Base-by-base conservation (phyloP, 1,140 invertebrate genomes). In the Caerostris extrusa region DNA sequence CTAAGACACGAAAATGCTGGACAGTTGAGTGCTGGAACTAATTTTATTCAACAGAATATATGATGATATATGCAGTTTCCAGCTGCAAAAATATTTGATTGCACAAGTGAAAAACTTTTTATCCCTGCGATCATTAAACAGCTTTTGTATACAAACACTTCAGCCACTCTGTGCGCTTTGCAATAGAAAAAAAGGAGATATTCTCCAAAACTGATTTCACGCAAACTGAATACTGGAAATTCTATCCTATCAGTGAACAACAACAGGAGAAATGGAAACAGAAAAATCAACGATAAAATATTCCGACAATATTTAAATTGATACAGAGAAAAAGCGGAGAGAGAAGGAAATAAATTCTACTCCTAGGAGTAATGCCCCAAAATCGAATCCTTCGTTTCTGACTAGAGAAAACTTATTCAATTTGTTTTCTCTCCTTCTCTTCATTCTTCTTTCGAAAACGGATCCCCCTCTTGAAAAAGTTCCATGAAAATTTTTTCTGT, bases 221-320 rank as follows among this genome's bases (percentile, higher is more conserved):
- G 34, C 34, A 34, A 34, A 34, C 34, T 34, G 34, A 34, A 34
- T 34, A 34, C 34, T 34, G 2, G 34, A n/a, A 67, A 67, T 67
- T n/a, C n/a, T 5, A 10, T 12, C 64, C n/a, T 67, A 67, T 67
- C 12, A 3, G 64, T 1, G 64, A 67, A 12, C 64, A 67, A 67
- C 5, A 67, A 67, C 5, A n/a, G 34, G 34, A 34, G 34, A 34
- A 34, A 34, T 34, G 2, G 34, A 34, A 34, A 34, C 34, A 34
- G 34, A 34, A 34, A 34, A 34, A 34, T 34, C 34, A 67, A 12
- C 64, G 12, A 67, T 67, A 67, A 67, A 67, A 67, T 67, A 67
- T 67, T 50, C 71, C 71, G 71, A 81, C 34, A 81, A 81, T 81
- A 81, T 81, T 81, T 81, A 81, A 81, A 81, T 81, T 12, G 71